Evolutionary conservation across 2,888 invertebrate genomes (phyloP).

Genomic region (Pyrochroa serraticornis): DNA sequence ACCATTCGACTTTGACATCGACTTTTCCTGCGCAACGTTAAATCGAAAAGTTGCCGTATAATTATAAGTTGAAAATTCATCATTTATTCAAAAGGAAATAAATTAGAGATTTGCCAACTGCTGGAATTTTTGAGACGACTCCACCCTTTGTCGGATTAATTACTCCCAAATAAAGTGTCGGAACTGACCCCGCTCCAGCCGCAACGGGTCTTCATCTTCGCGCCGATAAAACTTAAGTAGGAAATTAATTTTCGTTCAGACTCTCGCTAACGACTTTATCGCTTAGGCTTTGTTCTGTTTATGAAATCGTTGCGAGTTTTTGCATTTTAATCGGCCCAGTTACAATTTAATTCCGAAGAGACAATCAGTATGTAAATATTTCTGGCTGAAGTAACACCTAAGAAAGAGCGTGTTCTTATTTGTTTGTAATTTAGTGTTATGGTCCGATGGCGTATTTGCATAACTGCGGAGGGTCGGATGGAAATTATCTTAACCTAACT

Average conservation of each 20-base stretch:
- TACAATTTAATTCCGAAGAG: slow-evolving; percentile 10
- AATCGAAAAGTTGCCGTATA: not conserved
- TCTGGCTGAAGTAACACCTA: slow-evolving; percentile 7
- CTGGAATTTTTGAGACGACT: not conserved
- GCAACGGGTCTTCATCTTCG: not conserved
- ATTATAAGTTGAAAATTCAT: not conserved
- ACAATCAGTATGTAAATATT: slow-evolving; percentile 26
- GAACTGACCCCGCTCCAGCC: slow-evolving; percentile 8
- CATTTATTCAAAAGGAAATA: not conserved
- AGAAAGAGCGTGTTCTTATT: slow-evolving; percentile 17
- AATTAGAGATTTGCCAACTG: not conserved
- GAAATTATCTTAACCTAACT: slow-evolving; percentile 4
- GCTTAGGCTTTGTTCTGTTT: slow-evolving; percentile 3
- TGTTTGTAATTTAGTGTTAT: slow-evolving; percentile 30
- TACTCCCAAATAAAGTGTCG: not conserved
- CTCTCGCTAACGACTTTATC: slow-evolving; percentile 11
- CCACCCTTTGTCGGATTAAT: not conserved
- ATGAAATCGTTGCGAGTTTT: slow-evolving; percentile 5
- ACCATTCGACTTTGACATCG: not conserved
- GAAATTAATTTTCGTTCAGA: not conserved
- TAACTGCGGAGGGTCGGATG: slow-evolving; percentile 11
- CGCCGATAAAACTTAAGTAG: not conserved
- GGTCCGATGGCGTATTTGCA: slow-evolving; percentile 20
- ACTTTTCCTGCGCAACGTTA: too few species aligned
- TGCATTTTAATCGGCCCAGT: slow-evolving; percentile 27